Percentiles rank a stretch among this genome's conserved stretches.
phyloP scores from a whole-genome alignment of 2,888 invertebrate species.

The Drosophila picticornis region DNA sequence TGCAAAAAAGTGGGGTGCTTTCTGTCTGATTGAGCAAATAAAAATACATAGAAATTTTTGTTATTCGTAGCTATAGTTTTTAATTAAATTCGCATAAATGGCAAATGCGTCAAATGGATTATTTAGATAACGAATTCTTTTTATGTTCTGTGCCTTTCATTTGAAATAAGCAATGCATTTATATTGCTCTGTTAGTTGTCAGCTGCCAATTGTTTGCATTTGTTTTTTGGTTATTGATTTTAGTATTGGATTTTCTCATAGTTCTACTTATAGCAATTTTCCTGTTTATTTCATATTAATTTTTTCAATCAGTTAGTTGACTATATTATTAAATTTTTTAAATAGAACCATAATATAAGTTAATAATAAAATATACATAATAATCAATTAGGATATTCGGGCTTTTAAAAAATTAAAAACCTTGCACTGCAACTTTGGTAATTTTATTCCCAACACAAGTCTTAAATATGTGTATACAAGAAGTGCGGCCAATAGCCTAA shows the following conservation, averaged over 20 bases:
- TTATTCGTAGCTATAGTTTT: conserved; percentile 23
- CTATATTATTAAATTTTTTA: not conserved
- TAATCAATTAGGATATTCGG: not conserved
- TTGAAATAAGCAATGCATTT: not conserved
- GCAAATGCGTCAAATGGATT: conserved; percentile 7
- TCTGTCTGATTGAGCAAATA: conserved; percentile 23
- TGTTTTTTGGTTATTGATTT: not conserved
- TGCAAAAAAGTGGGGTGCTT: not conserved
- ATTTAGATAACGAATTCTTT: not conserved
- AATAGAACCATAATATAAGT: not conserved
- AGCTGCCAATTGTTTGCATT: not conserved
- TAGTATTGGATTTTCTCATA: not conserved
- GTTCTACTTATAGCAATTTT: not conserved
- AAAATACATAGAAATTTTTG: not conserved
- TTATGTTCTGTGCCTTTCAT: not conserved
- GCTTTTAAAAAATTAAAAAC: not conserved
- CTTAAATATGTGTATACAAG: conserved; percentile 1
- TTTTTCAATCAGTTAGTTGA: not conserved
- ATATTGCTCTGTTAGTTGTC: not conserved
- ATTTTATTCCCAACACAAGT: not conserved
- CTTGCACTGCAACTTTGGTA: not conserved
- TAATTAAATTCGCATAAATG: conserved; percentile 36
- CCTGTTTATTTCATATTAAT: not conserved
- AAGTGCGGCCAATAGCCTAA: conserved; percentile 14
- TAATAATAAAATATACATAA: too few relatives aligned